Evolutionary conservation across 2,888 invertebrate species (phyloP), one percentile per base, ranked within the genome.

Genomic region (Branchellion lobata): DNA sequence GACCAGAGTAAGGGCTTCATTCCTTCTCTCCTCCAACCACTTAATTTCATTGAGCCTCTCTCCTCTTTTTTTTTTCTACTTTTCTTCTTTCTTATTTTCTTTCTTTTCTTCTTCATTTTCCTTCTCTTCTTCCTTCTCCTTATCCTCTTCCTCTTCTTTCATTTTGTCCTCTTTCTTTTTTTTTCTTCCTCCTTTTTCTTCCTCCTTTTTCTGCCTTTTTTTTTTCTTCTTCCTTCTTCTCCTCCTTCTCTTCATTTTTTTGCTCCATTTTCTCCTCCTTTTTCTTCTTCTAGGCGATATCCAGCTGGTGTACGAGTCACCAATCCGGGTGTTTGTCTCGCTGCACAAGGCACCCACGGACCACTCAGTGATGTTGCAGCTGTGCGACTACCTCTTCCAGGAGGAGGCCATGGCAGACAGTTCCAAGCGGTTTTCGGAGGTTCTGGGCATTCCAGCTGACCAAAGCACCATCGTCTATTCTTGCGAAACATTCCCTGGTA

Each of bases 351-450:
- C 53, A 88, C 88, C 81, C 89, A 40, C 40, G 5, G 8, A 5
- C 14, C 40, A 5, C 14, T 14, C 40, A 40, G 5, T 14, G 8
- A 5, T 40, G 8, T n/a, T 94, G 68, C 92, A 92, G 82, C 90
- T 95, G 51, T 94, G 93, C 77, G 95, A 96, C 87, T 96, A 96
- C 86, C 88, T 95, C 78, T 96, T 95, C 86, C 94, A 94, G 33
- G 95, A 95, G 0, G 95, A 96, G 88, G 92, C 93, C 0, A 91
- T 92, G 0, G 91, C 92, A 14, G 94, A 95, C 84, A 93, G 93
- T 0, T 89, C 93, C 65, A 90, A 92, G 57, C 92, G 94, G 0
- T 91, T 94, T 5, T 90, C 92, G 84, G 95, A 95, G 86, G 89
- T 95, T 78, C 89, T 95, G 21, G 94, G 93, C 86, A 88, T 95